Evolutionary conservation across 2,113 vertebrate species (phyloP), one percentile per base, ranked within the genome.

Genomic region (Pitta sordida): DNA sequence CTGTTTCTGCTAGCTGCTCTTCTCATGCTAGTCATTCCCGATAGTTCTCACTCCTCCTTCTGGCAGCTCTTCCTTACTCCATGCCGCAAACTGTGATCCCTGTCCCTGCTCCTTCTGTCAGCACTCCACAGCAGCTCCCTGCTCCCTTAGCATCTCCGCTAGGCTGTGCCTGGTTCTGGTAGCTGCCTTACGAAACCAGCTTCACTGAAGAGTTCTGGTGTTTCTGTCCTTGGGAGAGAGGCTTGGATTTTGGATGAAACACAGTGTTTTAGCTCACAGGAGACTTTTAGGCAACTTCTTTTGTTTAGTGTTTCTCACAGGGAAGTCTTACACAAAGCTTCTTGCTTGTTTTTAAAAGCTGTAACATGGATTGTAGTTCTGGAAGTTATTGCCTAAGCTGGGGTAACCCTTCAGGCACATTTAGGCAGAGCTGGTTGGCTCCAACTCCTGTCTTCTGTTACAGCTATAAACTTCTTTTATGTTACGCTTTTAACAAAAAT

Each of bases 401-500:
- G 53, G 51, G 55, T 96, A 90, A 95, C 85, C 92, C 82, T 94
- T 91, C 85, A 90, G 95, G 93, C 91, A 83, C 46, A 58, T 91
- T 90, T 46, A 88, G 86, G 75, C 77, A 60, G 82, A 80, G 58
- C 59, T 88, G 43, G 82, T 90, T 96, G 93, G 94, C 87, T 92
- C 91, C 58, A 82, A 73, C 17, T 79, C 70, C 67, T 83, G 70
- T 68, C 58, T 90, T 46, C 82, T 94, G 34, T 94, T 94, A 91
- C 85, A 93, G 79, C 82, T 90, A 88, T 96, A 94, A 96, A 93
- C 85, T 88, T 62, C 78, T 94, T 94, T 93, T 85, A 80, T 95
- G 71, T 83, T 88, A 83, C 1, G 1, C 70, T 91, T 75, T 83
- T 77, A 96, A 90, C 55, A 83, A 65, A 90, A 88, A 94, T 51